These are phyloP conservation scores for Orchesellides sinensis DNA, from an alignment of 2,888 invertebrate species.

Conservation along the genomic window DNA sequence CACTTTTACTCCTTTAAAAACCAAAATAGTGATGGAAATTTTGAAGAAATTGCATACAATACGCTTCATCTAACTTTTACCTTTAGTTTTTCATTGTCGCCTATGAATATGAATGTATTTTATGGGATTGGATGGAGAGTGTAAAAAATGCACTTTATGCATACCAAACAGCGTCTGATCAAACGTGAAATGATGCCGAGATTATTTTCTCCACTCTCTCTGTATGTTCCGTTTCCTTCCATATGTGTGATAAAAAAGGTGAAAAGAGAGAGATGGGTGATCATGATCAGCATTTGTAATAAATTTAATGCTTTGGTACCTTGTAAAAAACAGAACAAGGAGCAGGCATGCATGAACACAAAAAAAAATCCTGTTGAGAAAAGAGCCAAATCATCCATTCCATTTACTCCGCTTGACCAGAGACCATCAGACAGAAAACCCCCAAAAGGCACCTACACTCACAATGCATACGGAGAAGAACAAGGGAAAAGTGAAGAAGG, in stretches of 20 bases:
- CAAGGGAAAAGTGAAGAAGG: conserved; percentile 25
- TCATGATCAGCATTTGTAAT: neutral
- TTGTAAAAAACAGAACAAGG: neutral
- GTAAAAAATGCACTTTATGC: neutral
- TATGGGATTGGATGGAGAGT: neutral
- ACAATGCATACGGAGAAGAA: neutral
- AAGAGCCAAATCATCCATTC: conserved; percentile 58
- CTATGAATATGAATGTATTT: neutral
- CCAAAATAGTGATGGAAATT: conserved; percentile 36
- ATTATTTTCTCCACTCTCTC: neutral
- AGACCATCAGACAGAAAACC: no score
- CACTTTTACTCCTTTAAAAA: conserved; percentile 31
- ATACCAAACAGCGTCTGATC: neutral
- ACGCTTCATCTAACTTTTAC: conserved; percentile 5
- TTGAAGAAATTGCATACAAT: no score
- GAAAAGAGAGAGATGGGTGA: no score
- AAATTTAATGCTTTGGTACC: neutral
- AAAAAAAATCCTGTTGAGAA: no score
- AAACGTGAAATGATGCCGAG: neutral
- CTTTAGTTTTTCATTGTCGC: conserved; percentile 26
- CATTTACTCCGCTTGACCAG: conserved; percentile 58
- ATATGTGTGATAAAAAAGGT: neutral
- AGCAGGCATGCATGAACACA: conserved; percentile 15
- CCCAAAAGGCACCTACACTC: neutral
- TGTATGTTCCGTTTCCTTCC: neutral